Percentiles rank a stretch among this genome's conserved stretches.
phyloP scores from a whole-genome alignment of 2,113 vertebrate genomes.

The Trichechus manatus region DNA sequence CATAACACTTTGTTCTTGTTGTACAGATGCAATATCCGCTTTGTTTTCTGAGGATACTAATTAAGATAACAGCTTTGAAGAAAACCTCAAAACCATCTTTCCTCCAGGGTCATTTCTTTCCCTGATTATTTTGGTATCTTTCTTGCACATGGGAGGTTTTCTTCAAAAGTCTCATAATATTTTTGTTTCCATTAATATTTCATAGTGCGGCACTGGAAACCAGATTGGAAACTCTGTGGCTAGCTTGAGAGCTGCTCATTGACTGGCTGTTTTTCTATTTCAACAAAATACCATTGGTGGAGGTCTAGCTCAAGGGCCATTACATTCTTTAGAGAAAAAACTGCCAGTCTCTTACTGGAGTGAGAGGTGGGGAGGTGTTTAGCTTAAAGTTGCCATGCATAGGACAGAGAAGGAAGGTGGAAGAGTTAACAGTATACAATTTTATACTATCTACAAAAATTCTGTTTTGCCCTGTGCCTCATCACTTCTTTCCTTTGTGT shows the following conservation, averaged over 20 bases:
- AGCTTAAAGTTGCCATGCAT: neutral
- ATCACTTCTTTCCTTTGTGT: neutral
- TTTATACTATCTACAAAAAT: neutral
- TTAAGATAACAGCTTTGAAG: slow-evolving; percentile 33
- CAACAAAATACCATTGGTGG: neutral
- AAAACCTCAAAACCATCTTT: neutral
- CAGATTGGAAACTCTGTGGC: neutral
- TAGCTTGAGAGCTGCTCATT: neutral
- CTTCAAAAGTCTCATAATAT: neutral
- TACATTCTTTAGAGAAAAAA: neutral
- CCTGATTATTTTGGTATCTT: neutral
- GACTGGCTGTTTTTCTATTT: neutral
- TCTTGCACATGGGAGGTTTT: neutral
- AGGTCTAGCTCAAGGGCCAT: neutral
- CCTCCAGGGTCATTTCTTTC: neutral
- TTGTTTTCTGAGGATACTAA: neutral
- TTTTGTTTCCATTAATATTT: slow-evolving; percentile 29
- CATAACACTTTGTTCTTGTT: neutral
- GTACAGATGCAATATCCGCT: neutral
- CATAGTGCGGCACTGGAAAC: neutral
- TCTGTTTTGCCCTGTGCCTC: neutral
- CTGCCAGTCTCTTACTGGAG: neutral
- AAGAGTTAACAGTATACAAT: neutral
- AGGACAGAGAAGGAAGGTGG: neutral
- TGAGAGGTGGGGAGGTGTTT: neutral